Evolutionary conservation across 2,113 vertebrate species (phyloP), one percentile per base, ranked within the genome.

Genomic region (Azemiops feae): DNA sequence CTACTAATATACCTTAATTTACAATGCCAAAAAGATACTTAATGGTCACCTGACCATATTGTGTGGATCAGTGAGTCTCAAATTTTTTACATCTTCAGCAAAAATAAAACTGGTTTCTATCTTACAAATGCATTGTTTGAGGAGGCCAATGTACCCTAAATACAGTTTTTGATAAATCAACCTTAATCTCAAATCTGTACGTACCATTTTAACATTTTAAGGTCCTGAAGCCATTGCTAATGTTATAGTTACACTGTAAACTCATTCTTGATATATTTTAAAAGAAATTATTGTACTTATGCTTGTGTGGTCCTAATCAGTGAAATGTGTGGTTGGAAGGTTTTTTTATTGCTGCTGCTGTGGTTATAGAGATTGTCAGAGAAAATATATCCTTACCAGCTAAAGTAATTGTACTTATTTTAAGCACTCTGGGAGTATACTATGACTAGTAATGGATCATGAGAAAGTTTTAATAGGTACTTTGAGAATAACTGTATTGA

Each of bases 281-380:
- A 39, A 88, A 55, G 6, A 64, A 86, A 85, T 27, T 22, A 94
- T 94, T 95, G 34, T 25, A 47, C 39, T 91, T 81, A 94, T 95
- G 91, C 91, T 92, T 95, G 92, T 96, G 93, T 96, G 94, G 94
- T 95, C 95, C 69, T 94, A 95, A 89, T 96, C 50, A 91, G 91
- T 89, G 34, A 85, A 96, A 81, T 12, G 16, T 89, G 94, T 55
- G 94, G 69, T 92, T 54, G 91, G 92, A 85, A 64, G 54, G 39
- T 81, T 45, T 95, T 85, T 0, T 86, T 95, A 95, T 93, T 89
- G 69, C 50, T 86, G 43, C 92, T 95, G 95, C 94, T 89, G 86
- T 87, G 45, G 43, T 93, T 74, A 47, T 94, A 55, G 27, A 39
- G 34, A 23, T 90, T 93, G 1, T 89, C 92, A 95, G 87, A 95